phyloP scores from a whole-genome alignment of 1,140 invertebrate genomes.

The Drosophila jambulina region DNA sequence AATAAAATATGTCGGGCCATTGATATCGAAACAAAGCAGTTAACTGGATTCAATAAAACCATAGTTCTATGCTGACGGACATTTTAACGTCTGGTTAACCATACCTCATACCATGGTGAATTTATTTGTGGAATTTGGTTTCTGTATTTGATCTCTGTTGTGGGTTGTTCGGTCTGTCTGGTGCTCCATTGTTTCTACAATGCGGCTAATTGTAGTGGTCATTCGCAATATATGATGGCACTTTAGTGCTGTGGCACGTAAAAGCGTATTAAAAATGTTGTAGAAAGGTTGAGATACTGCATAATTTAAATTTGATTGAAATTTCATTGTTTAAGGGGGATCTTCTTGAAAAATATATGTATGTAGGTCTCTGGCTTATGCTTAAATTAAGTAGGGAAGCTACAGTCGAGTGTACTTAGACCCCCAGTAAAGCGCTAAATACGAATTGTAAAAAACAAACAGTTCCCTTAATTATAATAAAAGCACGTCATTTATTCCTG shows the following conservation, averaged over 20 bases:
- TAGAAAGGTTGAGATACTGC: not conserved
- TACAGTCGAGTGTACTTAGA: not conserved
- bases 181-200: constrained; percentile 52
- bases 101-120: constrained; percentile 38
- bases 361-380: too few relatives aligned
- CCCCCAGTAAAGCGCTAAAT: too few relatives aligned
- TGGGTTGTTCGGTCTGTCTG: constrained; percentile 41
- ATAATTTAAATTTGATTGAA: not conserved
- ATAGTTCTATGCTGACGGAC: constrained; percentile 35
- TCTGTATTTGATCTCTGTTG: constrained; percentile 25
- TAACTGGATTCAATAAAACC: constrained; percentile 42
- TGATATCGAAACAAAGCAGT: constrained; percentile 17
- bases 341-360: not conserved
- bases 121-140: constrained; percentile 55
- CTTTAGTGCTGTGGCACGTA: constrained; percentile 27
- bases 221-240: constrained; percentile 45
- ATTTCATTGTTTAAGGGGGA: not conserved
- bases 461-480: not conserved
- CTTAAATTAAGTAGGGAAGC: too few relatives aligned
- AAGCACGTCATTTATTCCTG: not conserved
- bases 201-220: constrained; percentile 26
- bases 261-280: not conserved
- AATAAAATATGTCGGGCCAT: constrained; percentile 4
- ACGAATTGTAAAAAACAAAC: not conserved
- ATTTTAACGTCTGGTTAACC: constrained; percentile 61